phyloP scores from a whole-genome alignment of 2,888 invertebrate genomes.

The Cheilosia pagana region DNA sequence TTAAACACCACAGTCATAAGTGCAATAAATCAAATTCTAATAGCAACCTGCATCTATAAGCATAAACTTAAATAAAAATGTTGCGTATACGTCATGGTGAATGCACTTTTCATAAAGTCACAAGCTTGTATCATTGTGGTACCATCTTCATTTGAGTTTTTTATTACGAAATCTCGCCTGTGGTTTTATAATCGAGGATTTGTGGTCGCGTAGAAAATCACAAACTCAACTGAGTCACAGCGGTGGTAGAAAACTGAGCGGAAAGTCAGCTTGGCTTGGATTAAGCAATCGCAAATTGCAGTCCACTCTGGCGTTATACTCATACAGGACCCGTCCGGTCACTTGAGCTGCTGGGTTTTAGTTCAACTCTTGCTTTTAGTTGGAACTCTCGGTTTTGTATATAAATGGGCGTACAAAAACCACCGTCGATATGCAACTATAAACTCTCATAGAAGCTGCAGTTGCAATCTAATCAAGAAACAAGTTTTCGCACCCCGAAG shows the following conservation, averaged over 20 bases:
- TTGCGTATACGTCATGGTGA: conserved; percentile 56
- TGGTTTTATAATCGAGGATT: conserved; percentile 41
- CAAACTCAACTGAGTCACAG: conserved; percentile 36
- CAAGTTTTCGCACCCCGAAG: conserved; percentile 35
- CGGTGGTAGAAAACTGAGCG: background rate
- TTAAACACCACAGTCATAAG: background rate
- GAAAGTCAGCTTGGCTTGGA: conserved; percentile 23
- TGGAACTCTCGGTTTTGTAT: conserved; percentile 25
- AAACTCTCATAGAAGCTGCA: conserved; percentile 12
- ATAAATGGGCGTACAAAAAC: conserved; percentile 24
- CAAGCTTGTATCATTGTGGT: background rate
- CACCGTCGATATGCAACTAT: conserved; percentile 12
- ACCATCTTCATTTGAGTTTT: conserved; percentile 29
- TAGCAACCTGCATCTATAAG: too few species aligned
- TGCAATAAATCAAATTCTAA: background rate
- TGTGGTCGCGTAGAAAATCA: conserved; percentile 2
- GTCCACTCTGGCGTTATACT: background rate
- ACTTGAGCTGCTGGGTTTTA: conserved; percentile 1
- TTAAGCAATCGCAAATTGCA: conserved; percentile 41
- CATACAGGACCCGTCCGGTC: conserved; percentile 53
- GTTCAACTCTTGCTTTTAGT: conserved; percentile 59
- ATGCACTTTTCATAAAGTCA: conserved; percentile 17
- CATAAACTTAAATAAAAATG: conserved; percentile 8
- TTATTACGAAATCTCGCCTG: conserved; percentile 15
- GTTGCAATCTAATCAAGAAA: conserved; percentile 31